These are phyloP conservation scores for Sitophilus oryzae DNA, from an alignment of 1,140 invertebrate genomes.

Conservation along the genomic window DNA sequence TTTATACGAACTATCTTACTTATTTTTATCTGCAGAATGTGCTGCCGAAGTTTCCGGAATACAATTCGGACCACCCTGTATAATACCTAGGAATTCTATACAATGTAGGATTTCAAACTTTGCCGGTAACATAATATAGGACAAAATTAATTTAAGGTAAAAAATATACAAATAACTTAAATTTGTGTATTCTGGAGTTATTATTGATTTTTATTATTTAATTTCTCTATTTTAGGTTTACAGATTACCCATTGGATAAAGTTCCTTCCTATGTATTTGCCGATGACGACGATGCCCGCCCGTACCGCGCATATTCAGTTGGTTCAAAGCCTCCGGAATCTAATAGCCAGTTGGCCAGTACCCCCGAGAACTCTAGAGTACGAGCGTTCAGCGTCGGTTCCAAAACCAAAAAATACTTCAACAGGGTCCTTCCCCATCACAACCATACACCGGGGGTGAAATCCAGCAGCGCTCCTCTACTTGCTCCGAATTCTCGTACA, in stretches of 20 bases:
- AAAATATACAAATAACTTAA: not conserved
- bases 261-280: constrained; percentile 56
- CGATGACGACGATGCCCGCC: constrained; percentile 55
- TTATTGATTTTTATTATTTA: not conserved
- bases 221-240: constrained; percentile 43
- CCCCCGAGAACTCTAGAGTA: constrained; percentile 45
- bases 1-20: too few relatives aligned
- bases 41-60: too few relatives aligned
- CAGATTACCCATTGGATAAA: constrained; percentile 62
- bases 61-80: too few relatives aligned
- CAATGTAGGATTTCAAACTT: too few relatives aligned
- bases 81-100: too few relatives aligned
- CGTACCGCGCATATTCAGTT: constrained; percentile 77
- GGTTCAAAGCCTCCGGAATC: constrained; percentile 59
- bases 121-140: too few relatives aligned
- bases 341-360: constrained; percentile 36
- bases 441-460: constrained; percentile 42
- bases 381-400: constrained; percentile 68
- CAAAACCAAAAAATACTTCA: constrained; percentile 46
- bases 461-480: constrained; percentile 55
- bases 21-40: too few relatives aligned
- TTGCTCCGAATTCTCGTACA: constrained; percentile 43
- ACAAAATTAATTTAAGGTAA: too few relatives aligned
- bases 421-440: constrained; percentile 39
- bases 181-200: not conserved